Conservation (phyloP, 2,888 invertebrate genomes). For the Hipparchia sbordonii region DNA sequence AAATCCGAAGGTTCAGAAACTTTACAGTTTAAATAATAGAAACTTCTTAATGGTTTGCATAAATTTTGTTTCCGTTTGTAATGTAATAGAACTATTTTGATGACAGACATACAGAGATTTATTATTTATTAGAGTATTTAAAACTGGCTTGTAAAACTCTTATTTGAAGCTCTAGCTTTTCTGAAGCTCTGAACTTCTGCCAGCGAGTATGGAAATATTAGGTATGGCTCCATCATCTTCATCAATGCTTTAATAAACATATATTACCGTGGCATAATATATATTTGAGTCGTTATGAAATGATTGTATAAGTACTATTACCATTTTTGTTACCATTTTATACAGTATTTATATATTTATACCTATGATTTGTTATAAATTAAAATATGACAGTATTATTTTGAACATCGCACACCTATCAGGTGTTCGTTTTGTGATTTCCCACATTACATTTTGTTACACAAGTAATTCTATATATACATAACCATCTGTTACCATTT, state of each 20-base stretch:
- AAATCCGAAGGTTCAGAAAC: not conserved
- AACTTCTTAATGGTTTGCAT: not conserved
- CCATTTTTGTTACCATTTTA: conserved; percentile 47
- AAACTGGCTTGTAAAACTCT: not conserved
- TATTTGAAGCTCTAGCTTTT: no score
- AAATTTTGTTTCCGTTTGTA: not conserved
- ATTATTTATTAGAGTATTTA: not conserved
- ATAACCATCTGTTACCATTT: conserved; percentile 18
- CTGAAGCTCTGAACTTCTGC: not conserved
- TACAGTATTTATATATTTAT: conserved; percentile 47
- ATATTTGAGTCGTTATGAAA: conserved; percentile 9
- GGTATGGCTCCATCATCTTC: not conserved
- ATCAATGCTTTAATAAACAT: not conserved
- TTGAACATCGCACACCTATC: conserved; percentile 10
- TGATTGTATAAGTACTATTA: conserved; percentile 26
- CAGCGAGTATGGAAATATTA: not conserved
- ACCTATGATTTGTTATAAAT: conserved; percentile 12
- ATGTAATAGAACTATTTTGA: not conserved
- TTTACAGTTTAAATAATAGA: not conserved
- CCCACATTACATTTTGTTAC: not conserved
- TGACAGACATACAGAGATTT: not conserved
- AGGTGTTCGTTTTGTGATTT: not conserved
- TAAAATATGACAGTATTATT: conserved; percentile 23
- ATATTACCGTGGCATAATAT: not conserved
- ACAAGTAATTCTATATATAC: not conserved